A percentile compares a stretch with the other conserved stretches of the same genome.
Conservation (phyloP, 2,888 invertebrate genomes). For the Ferrisia virgata region DNA sequence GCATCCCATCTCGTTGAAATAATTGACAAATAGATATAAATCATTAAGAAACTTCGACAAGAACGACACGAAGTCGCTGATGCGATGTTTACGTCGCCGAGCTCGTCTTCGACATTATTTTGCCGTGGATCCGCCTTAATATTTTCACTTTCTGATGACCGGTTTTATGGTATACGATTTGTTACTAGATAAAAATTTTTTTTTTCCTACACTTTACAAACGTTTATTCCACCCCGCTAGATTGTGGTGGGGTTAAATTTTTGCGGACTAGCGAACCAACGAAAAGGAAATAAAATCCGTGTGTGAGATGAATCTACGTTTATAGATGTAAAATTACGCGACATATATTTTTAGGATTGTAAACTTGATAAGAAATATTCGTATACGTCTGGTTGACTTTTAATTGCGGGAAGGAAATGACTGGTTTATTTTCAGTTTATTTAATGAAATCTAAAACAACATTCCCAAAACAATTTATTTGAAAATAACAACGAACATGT, state of each 20-base stretch:
- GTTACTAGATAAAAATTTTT: background rate
- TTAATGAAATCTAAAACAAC: background rate
- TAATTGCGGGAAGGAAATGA: background rate
- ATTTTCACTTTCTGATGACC: conserved; percentile 18
- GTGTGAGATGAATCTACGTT: background rate
- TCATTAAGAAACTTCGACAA: conserved; percentile 26
- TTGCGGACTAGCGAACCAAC: background rate
- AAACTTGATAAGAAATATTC: background rate
- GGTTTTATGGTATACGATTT: background rate
- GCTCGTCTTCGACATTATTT: conserved; percentile 22
- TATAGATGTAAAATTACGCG: background rate
- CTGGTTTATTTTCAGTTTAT: background rate
- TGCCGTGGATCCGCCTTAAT: conserved; percentile 23
- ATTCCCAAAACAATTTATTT: conserved; percentile 9
- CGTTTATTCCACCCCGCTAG: background rate
- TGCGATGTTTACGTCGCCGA: background rate
- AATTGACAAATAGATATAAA: conserved; percentile 22
- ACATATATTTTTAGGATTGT: background rate
- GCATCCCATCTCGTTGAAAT: background rate
- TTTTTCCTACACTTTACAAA: background rate
- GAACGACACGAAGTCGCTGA: conserved; percentile 24
- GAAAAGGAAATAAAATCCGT: background rate
- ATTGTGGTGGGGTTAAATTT: background rate
- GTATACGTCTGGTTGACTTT: background rate
- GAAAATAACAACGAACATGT: conserved; percentile 3